Base-by-base conservation (phyloP, 2,888 invertebrate species). In the Xestobium rufovillosum region DNA sequence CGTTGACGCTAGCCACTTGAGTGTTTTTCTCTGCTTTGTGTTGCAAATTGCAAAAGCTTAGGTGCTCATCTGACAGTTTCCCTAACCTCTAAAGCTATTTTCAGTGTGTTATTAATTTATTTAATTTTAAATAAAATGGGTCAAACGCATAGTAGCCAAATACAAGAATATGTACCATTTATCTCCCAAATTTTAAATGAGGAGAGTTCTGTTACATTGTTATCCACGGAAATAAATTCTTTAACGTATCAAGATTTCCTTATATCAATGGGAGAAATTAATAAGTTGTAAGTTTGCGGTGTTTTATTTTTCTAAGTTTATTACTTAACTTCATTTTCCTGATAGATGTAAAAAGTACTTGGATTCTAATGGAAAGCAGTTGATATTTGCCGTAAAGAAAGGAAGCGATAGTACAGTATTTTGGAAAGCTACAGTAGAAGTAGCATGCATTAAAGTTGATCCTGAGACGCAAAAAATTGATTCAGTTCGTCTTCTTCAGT, bases 341-440 rank as follows among this genome's bases (percentile, higher is more conserved):
- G 50, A 43, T 53, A 79, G 78, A 39, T 75, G 77, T 1, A 68
- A 70, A 41, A 71, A 72, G 49, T 77, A 74, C 49, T 66, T 73
- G 41, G 77, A 78, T 59, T 60, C 68, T 3, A 68, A 71, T 49
- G 79, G 78, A 1, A 76, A 77, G 51, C 75, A 75, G 53, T 58
- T 81, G 15, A 60, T 78, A 25, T 82, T 82, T 63, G 71, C 74
- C 29, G 70, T 82, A 2, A 76, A 78, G 53, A 72, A 71, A 44
- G 79, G 78, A 2, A 73, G 76, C 3, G 79, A 80, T 54, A 65
- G 71, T 0, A 71, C 77, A 1, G 55, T 79, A 14, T 63, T 81
- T 19, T 83, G 83, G 83, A 80, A 79, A 56, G 77, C 76, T 1
- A 78, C 77, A 1, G 75, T 81, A 1, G 69, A 74, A 56, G 75